These are phyloP conservation scores for Mesembrinibis cayennensis DNA, from an alignment of 2,113 vertebrate species.

Conservation along the genomic window DNA sequence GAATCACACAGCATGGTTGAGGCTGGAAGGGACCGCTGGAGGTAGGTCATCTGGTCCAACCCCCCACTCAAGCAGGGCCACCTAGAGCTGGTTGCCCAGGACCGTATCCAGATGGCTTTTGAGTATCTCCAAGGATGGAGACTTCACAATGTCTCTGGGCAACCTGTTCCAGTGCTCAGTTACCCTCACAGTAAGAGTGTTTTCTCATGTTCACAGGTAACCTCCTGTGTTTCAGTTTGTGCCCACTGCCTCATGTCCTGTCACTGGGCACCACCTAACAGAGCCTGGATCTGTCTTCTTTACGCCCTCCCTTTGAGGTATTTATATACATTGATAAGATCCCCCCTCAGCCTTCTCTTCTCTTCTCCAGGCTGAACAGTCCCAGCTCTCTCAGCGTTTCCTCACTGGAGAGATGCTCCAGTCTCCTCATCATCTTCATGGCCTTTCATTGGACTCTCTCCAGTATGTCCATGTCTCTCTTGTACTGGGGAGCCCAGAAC, in stretches of 20 bases:
- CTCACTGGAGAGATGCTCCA: not conserved
- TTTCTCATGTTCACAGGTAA: not conserved
- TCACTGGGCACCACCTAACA: not conserved
- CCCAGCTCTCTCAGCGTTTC: not conserved
- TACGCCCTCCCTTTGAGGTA: not conserved
- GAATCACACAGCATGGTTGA: not conserved
- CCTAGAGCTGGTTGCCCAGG: not conserved
- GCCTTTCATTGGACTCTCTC: not conserved
- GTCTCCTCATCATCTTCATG: not conserved
- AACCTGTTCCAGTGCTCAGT: not conserved
- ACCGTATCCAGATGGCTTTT: fast-evolving
- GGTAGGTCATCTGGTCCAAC: not conserved
- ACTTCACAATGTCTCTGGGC: not conserved
- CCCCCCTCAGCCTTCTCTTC: not conserved
- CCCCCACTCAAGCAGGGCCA: not conserved
- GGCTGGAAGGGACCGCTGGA: not conserved
- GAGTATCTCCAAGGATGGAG: not conserved
- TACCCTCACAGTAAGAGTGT: not conserved
- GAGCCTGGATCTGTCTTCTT: not conserved
- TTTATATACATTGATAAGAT: not conserved
- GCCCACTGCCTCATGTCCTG: not conserved
- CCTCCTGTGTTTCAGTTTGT: not conserved
- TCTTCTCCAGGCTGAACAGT: not conserved
- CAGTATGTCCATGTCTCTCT: not conserved
- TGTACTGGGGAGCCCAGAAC: not conserved